Conservation (phyloP, 2,797 vertebrate genomes). For the Petrocephalus sullivani region DNA sequence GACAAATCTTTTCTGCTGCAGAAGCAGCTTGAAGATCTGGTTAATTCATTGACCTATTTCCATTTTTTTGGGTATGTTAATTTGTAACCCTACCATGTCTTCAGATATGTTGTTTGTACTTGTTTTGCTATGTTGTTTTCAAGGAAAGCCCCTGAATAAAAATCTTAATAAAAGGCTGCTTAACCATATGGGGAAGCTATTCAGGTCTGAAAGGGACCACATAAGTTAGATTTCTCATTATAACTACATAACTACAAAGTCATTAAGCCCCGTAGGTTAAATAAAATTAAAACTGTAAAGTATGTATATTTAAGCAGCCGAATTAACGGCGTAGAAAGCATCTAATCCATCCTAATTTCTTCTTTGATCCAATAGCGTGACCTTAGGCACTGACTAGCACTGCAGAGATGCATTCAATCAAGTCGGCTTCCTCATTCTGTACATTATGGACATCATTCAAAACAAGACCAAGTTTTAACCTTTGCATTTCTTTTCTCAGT, state of each 20-base stretch:
- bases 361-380: conserved; percentile 2
- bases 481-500: background rate
- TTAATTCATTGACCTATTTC: background rate
- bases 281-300: background rate
- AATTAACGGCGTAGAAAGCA: background rate
- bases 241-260: background rate
- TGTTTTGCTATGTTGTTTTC: no score
- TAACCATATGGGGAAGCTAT: background rate
- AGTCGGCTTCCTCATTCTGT: background rate
- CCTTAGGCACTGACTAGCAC: background rate
- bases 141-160: background rate
- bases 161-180: background rate
- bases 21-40: background rate
- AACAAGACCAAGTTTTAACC: background rate
- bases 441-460: background rate
- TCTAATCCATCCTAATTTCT: background rate
- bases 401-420: background rate
- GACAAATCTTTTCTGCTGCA: background rate
- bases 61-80: background rate
- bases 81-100: background rate
- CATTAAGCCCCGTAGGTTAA: background rate
- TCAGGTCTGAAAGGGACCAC: background rate
- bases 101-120: background rate
- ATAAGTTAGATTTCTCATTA: background rate
- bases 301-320: background rate